Evolutionary conservation across 1,140 invertebrate species (phyloP).

Genomic region (Gerris buenoi): DNA sequence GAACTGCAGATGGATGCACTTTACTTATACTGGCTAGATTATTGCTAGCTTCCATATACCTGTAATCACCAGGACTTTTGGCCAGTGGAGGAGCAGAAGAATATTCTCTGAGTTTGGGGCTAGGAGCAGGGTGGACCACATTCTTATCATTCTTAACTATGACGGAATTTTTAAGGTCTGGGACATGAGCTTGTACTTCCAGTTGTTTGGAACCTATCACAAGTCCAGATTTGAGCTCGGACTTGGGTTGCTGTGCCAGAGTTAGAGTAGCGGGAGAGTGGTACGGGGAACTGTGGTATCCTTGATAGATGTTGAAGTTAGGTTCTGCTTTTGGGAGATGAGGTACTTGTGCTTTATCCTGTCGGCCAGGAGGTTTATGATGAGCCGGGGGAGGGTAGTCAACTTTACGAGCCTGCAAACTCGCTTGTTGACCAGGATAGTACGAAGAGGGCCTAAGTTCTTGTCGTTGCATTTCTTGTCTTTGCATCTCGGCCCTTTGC

Average conservation of each 20-base stretch:
- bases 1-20: slow-evolving; percentile 17
- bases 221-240: slow-evolving; percentile 29
- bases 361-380: slow-evolving; percentile 29
- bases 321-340: slow-evolving; percentile 53
- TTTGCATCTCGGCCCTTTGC: slow-evolving; percentile 2
- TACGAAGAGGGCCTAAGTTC: slow-evolving; percentile 5
- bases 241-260: slow-evolving; percentile 34
- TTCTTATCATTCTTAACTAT: slow-evolving; percentile 60
- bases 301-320: slow-evolving; percentile 52
- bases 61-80: slow-evolving; percentile 36
- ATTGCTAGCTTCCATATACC: slow-evolving; percentile 37
- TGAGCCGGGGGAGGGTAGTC: slow-evolving; percentile 41
- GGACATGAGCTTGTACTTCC: slow-evolving; percentile 42
- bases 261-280: slow-evolving; percentile 37
- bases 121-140: slow-evolving; percentile 42
- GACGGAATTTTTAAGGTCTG: slow-evolving; percentile 54
- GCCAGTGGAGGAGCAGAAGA: slow-evolving; percentile 39
- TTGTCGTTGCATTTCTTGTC: slow-evolving; percentile 10
- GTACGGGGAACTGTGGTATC: slow-evolving; percentile 47
- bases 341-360: slow-evolving; percentile 19
- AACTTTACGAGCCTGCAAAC: slow-evolving; percentile 15
- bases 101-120: slow-evolving; percentile 39
- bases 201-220: slow-evolving; percentile 32
- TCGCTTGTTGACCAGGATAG: slow-evolving; percentile 4
- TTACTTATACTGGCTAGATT: slow-evolving; percentile 22